These are phyloP conservation scores for Caranx melampygus DNA, from an alignment of 2,113 vertebrate species.

Conservation along the genomic window DNA sequence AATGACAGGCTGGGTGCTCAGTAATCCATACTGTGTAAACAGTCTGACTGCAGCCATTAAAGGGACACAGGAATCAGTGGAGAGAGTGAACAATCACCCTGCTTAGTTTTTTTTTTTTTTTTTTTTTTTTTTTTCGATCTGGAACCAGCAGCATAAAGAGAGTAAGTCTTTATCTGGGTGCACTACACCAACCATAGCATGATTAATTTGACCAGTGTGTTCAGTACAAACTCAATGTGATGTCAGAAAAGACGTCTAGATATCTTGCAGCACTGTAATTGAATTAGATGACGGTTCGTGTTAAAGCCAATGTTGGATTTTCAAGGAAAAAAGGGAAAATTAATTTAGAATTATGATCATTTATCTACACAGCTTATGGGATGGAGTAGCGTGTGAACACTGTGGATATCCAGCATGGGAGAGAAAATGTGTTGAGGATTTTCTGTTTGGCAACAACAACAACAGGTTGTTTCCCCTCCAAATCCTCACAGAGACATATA, in stretches of 20 bases:
- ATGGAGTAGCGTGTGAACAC: neutral
- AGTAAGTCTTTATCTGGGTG: conserved; percentile 1
- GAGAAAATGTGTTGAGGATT: neutral
- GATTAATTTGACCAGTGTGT: neutral
- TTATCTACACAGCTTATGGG: no score
- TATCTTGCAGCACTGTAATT: neutral
- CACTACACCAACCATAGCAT: neutral
- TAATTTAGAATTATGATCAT: no score
- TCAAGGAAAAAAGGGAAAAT: no score
- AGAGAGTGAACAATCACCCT: conserved; percentile 31
- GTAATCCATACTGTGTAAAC: conserved; percentile 21
- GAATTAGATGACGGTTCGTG: neutral
- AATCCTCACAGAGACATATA: neutral
- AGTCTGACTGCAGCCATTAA: conserved; percentile 15
- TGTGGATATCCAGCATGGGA: no score
- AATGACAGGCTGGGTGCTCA: conserved; percentile 21
- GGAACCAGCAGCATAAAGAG: neutral
- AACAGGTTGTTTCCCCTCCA: conserved; percentile 15
- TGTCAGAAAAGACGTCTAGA: neutral
- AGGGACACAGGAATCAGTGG: neutral
- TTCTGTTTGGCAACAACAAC: neutral
- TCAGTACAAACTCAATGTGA: neutral
- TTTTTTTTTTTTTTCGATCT: neutral
- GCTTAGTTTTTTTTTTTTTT: neutral
- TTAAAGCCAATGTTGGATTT: neutral